A percentile compares a stretch with the other conserved stretches of the same genome.
These are phyloP conservation scores for Plumapathes pennacea DNA, from an alignment of 92 coral and sea anemone genomes.

Conservation along the genomic window DNA sequence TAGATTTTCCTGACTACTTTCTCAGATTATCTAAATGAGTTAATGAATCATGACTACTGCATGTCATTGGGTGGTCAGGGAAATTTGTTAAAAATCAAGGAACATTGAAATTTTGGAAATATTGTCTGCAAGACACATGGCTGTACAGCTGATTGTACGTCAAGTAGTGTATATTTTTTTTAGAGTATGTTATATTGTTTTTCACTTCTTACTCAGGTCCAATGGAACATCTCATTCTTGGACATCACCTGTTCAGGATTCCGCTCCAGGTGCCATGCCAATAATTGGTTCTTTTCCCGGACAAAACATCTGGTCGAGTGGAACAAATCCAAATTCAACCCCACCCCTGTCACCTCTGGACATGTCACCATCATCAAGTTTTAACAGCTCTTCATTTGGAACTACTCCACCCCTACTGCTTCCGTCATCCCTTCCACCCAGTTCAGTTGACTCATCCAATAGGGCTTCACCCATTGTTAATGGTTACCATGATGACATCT, in stretches of 20 bases:
- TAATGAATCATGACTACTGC: too few species aligned
- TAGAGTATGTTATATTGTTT: background rate
- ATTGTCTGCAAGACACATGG: background rate
- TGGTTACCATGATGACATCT: constrained; percentile 86
- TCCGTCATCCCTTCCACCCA: constrained; percentile 56
- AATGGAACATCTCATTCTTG: constrained; percentile 82
- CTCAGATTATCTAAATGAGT: too few species aligned
- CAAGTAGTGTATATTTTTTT: background rate
- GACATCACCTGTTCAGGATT: constrained; percentile 43
- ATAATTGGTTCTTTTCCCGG: constrained; percentile 82
- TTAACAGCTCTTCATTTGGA: constrained; percentile 51
- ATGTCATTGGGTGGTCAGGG: too few species aligned
- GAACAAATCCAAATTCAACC: constrained; percentile 61
- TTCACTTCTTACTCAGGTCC: constrained; percentile 33
- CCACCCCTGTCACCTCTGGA: constrained; percentile 82
- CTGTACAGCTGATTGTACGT: background rate
- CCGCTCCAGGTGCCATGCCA: constrained; percentile 40
- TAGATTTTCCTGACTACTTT: too few species aligned
- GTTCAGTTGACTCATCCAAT: constrained; percentile 73
- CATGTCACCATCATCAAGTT: constrained; percentile 69
- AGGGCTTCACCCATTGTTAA: constrained; percentile 78
- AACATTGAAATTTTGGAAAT: too few species aligned
- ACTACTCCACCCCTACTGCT: constrained; percentile 58
- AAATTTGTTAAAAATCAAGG: too few species aligned
- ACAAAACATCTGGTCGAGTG: constrained; percentile 92